Conservation (phyloP, 2,113 vertebrate species). For the Gymnogyps californianus region DNA sequence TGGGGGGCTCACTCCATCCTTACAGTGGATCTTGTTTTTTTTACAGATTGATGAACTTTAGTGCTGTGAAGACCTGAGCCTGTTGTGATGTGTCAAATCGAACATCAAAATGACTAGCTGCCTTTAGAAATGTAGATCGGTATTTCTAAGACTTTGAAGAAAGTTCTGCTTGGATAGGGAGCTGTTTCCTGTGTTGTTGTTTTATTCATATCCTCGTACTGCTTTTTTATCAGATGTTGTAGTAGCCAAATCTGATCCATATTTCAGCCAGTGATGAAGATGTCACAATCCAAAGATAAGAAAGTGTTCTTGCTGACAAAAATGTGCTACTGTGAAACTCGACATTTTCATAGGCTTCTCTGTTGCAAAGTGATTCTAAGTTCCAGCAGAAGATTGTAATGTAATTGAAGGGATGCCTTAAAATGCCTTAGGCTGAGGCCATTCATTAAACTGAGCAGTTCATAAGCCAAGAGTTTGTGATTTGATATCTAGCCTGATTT, state of each 20-base stretch:
- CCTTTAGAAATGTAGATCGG: not conserved
- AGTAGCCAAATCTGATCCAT: not conserved
- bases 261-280: not conserved
- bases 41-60: conserved; percentile 10
- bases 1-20: not conserved
- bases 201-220: not conserved
- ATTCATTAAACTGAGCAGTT: not conserved
- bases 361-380: not conserved
- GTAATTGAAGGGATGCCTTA: not conserved
- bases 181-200: not conserved
- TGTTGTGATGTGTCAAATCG: not conserved
- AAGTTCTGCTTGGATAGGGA: not conserved
- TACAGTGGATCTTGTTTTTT: not conserved
- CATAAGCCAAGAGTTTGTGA: not conserved
- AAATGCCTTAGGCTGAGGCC: not conserved
- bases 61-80: not conserved
- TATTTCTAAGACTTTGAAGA: not conserved
- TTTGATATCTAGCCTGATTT: not conserved
- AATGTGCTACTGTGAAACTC: not conserved
- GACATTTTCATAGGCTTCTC: not conserved
- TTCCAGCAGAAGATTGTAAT: not conserved
- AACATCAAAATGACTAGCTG: not conserved
- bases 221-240: not conserved
- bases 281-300: not conserved
- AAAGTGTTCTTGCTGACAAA: not conserved